A percentile compares a stretch with the other conserved stretches of the same genome.
phyloP scores from a whole-genome alignment of 2,888 invertebrate species.

The Agonum fuliginosum region DNA sequence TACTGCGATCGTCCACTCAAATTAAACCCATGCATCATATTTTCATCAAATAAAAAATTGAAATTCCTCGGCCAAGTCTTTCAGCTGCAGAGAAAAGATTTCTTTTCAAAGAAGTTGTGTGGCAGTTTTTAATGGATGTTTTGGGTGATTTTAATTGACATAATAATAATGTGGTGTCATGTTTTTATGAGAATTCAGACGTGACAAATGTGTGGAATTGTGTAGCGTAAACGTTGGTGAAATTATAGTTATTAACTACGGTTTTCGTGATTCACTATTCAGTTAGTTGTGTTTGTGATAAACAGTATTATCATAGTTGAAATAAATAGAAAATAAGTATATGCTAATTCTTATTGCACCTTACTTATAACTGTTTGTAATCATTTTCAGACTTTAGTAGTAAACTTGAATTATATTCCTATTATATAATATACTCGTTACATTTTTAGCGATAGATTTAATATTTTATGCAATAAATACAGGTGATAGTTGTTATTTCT shows the following conservation, averaged over 20 bases:
- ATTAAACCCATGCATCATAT: constrained; percentile 57
- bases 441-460: too few relatives aligned
- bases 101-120: background rate
- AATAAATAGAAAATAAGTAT: too few relatives aligned
- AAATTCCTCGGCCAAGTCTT: constrained; percentile 6
- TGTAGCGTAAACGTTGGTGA: background rate
- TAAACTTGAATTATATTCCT: too few relatives aligned
- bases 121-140: constrained; percentile 13
- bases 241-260: background rate
- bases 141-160: constrained; percentile 14
- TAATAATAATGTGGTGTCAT: constrained; percentile 18
- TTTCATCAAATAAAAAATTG: constrained; percentile 48
- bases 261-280: background rate
- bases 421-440: too few relatives aligned
- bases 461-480: too few relatives aligned
- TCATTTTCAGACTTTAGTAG: too few relatives aligned
- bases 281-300: background rate
- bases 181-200: constrained; percentile 4
- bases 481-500: too few relatives aligned
- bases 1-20: constrained; percentile 32
- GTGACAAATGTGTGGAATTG: background rate
- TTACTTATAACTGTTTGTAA: too few relatives aligned
- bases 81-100: background rate
- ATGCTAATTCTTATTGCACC: too few relatives aligned
- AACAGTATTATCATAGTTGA: background rate